Evolutionary conservation across 92 coral and sea anemone species (phyloP).

Genomic region (Hydrozoanthus gracilis): DNA sequence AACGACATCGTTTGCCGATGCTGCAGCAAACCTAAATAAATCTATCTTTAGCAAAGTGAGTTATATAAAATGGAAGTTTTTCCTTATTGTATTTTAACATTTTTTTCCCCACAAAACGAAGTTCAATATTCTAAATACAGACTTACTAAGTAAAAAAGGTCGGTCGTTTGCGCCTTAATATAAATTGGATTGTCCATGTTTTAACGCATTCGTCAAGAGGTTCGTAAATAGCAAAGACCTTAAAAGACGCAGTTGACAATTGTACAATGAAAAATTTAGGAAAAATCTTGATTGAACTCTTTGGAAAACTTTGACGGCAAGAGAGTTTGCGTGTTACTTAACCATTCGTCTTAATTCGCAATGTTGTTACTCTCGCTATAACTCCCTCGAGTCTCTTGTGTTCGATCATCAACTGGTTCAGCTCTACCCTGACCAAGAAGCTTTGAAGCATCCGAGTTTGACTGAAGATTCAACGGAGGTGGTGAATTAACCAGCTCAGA

Average conservation of each 20-base stretch:
- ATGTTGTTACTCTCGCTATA: neutral
- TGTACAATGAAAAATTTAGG: too few species aligned
- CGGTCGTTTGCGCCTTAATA: too few species aligned
- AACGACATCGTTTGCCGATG: neutral
- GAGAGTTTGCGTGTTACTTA: neutral
- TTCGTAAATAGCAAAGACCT: too few species aligned
- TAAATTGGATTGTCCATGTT: too few species aligned
- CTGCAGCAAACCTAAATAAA: neutral
- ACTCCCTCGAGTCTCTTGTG: neutral
- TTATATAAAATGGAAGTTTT: neutral
- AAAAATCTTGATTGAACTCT: too few species aligned
- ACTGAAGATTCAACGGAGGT: neutral
- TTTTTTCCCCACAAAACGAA: neutral
- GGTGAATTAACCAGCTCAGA: neutral
- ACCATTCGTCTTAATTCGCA: neutral
- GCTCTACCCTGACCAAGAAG: too few species aligned
- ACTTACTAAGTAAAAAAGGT: neutral
- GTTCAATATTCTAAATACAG: neutral
- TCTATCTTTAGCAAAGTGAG: neutral
- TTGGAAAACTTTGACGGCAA: neutral
- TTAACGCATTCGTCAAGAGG: too few species aligned
- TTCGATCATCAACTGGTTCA: neutral
- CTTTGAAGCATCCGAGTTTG: neutral
- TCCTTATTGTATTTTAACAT: neutral
- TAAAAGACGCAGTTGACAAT: too few species aligned